These are phyloP conservation scores for Hydractinia symbiolongicarpus DNA, from an alignment of 30 jellyfish, hydroid and myxozoan species.

Conservation along the genomic window DNA sequence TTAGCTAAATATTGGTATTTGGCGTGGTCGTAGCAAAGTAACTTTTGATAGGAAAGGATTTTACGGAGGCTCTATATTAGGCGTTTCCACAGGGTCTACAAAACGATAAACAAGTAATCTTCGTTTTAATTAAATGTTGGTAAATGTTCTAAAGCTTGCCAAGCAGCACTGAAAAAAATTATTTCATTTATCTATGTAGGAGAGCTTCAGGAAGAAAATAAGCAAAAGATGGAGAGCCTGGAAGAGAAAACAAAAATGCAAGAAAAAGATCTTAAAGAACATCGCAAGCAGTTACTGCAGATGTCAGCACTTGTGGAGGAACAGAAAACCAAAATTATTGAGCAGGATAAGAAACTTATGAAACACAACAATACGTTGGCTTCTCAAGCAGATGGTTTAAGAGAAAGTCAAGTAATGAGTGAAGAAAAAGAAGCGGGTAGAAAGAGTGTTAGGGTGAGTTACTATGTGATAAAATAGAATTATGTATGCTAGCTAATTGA, in stretches of 20 bases:
- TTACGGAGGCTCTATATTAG: too few species aligned
- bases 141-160: too few species aligned
- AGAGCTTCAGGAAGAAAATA: constrained; percentile 76
- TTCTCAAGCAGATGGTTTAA: constrained; percentile 31
- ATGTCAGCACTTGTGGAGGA: constrained; percentile 60
- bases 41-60: too few species aligned
- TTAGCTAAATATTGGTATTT: too few species aligned
- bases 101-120: too few species aligned
- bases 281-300: constrained; percentile 60
- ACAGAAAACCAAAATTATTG: constrained; percentile 55
- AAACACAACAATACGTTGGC: constrained; percentile 43
- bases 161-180: not conserved
- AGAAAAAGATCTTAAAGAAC: constrained; percentile 56
- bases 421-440: constrained; percentile 2
- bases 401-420: not conserved
- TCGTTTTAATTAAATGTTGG: too few species aligned
- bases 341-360: constrained; percentile 49
- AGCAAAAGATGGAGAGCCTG: constrained; percentile 60
- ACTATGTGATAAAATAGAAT: too few species aligned
- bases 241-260: constrained; percentile 43
- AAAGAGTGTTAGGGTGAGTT: constrained; percentile 3
- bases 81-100: too few species aligned
- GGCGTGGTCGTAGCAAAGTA: too few species aligned
- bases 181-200: constrained; percentile 31
- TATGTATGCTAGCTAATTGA: too few species aligned